Conservation (phyloP, 1,140 invertebrate genomes). For the Sycophila sp. region DNA sequence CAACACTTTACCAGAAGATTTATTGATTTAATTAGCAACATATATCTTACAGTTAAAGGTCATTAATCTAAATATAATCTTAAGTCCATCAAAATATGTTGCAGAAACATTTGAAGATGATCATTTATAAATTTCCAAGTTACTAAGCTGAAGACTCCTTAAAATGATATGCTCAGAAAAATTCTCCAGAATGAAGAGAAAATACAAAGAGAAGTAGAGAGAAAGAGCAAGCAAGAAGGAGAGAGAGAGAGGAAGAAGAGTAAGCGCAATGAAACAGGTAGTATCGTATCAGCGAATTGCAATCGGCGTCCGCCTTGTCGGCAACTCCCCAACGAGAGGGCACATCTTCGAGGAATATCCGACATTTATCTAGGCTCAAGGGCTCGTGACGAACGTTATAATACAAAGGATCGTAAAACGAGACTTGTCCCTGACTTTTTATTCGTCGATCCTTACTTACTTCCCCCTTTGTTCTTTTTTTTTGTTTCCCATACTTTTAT, state of each 20-base stretch:
- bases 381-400: slow-evolving; percentile 47
- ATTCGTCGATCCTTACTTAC: neutral
- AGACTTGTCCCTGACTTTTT: slow-evolving; percentile 27
- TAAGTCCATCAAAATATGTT: too few species aligned
- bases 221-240: neutral
- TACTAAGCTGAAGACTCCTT: too few species aligned
- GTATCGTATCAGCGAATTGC: slow-evolving; percentile 64
- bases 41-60: too few species aligned
- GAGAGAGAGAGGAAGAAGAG: slow-evolving; percentile 45
- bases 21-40: too few species aligned
- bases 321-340: slow-evolving; percentile 46
- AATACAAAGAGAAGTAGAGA: neutral
- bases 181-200: neutral
- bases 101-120: too few species aligned
- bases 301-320: slow-evolving; percentile 60
- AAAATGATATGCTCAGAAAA: neutral
- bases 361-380: slow-evolving; percentile 22
- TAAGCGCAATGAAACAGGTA: slow-evolving; percentile 51
- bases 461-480: neutral
- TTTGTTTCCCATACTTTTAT: neutral
- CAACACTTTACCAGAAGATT: too few species aligned
- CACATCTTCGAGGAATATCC: slow-evolving; percentile 25
- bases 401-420: slow-evolving; percentile 41
- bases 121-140: too few species aligned
- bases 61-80: too few species aligned